These are phyloP conservation scores for Glossophaga mutica DNA, from an alignment of 2,797 vertebrate species.

Conservation along the genomic window DNA sequence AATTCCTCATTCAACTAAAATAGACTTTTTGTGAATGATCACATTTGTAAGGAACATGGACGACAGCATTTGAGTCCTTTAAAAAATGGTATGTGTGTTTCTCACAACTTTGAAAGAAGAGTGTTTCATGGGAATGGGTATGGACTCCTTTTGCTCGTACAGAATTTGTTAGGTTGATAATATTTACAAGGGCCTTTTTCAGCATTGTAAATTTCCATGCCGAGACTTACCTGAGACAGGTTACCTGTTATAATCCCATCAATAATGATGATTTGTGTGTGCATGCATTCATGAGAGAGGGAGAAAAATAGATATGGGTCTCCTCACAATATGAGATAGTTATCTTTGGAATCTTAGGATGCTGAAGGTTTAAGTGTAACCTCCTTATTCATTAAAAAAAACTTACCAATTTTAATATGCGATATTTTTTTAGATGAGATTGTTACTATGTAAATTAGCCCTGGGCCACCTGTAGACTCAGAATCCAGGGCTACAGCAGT, in stretches of 20 bases:
- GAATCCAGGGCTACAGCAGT: background rate
- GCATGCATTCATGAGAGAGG: background rate
- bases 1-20: conserved; percentile 4
- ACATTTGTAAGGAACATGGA: background rate
- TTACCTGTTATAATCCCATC: background rate
- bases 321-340: background rate
- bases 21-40: background rate
- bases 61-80: background rate
- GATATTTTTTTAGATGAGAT: background rate
- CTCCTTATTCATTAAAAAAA: conserved; percentile 10
- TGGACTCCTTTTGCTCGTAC: background rate
- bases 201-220: background rate
- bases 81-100: background rate
- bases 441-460: background rate
- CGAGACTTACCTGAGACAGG: background rate
- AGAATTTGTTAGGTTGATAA: background rate
- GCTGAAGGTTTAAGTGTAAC: background rate
- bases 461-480: background rate
- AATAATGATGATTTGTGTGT: background rate
- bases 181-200: background rate
- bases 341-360: background rate
- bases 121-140: background rate
- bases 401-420: background rate
- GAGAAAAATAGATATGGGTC: background rate
- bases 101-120: background rate